A percentile compares a stretch with the other conserved stretches of the same genome.
Evolutionary conservation across 2,888 invertebrate species (phyloP).

Genomic region (Rhodophaea formosa): DNA sequence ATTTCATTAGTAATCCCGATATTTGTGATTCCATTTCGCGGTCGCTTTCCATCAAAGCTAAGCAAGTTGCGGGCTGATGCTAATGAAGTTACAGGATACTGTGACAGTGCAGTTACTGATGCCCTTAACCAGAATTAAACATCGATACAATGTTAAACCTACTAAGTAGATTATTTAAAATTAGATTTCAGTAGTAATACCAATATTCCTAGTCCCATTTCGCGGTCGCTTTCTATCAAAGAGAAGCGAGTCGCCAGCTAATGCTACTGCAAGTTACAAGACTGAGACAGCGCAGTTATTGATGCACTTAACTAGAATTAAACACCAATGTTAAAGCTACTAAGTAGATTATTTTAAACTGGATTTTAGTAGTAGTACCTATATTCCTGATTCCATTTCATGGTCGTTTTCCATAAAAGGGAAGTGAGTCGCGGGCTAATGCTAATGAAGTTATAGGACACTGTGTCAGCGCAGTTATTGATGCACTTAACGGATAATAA

Average conservation of each 20-base stretch:
- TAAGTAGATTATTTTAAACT: too few relatives aligned
- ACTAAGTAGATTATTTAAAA: too few relatives aligned
- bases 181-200: background rate
- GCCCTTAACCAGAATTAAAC: too few relatives aligned
- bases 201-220: conserved; percentile 36
- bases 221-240: conserved; percentile 30
- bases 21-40: conserved; percentile 37
- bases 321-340: too few relatives aligned
- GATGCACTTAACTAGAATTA: conserved; percentile 3
- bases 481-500: conserved; percentile 2
- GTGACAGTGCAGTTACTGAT: too few relatives aligned
- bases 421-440: conserved; percentile 30
- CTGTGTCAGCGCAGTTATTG: conserved; percentile 3
- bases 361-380: too few relatives aligned
- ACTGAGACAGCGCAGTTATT: background rate
- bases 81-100: conserved; percentile 31
- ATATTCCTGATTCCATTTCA: too few relatives aligned
- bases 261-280: conserved; percentile 34
- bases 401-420: conserved; percentile 2
- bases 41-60: conserved; percentile 28
- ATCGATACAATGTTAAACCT: too few relatives aligned
- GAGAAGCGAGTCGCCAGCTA: conserved; percentile 26
- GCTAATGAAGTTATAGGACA: conserved; percentile 13
- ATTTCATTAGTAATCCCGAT: background rate
- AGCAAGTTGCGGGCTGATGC: conserved; percentile 31